These are phyloP conservation scores for Nansenia antarctica DNA, from an alignment of 2,113 vertebrate genomes.

Conservation along the genomic window DNA sequence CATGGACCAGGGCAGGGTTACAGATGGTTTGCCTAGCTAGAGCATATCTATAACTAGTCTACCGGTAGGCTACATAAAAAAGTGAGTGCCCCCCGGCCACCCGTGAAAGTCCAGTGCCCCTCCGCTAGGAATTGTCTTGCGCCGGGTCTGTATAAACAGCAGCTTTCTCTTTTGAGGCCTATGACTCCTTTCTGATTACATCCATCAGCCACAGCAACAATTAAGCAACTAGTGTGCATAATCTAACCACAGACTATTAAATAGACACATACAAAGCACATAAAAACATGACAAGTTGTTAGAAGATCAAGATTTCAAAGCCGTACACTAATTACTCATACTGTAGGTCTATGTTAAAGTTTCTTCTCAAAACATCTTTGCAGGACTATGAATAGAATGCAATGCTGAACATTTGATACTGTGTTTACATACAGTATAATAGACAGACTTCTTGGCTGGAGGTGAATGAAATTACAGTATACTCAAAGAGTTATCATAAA, in stretches of 20 bases:
- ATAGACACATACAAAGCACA: neutral
- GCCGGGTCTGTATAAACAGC: no score
- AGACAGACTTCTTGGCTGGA: no score
- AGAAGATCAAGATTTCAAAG: neutral
- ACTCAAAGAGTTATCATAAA: no score
- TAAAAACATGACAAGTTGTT: neutral
- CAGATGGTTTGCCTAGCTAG: no score
- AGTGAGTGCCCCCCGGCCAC: no score
- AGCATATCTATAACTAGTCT: no score
- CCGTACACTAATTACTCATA: neutral
- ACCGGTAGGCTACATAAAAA: no score
- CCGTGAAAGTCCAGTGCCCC: no score
- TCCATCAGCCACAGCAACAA: neutral
- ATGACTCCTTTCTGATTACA: neutral
- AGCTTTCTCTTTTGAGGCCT: neutral
- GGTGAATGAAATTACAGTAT: no score
- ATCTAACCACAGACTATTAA: neutral
- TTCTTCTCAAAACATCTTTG: neutral
- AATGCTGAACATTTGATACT: neutral
- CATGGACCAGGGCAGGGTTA: no score
- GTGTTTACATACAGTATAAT: neutral
- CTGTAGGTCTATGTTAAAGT: neutral
- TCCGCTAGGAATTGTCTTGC: no score
- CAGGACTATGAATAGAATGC: neutral
- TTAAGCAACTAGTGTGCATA: neutral